phyloP scores from a whole-genome alignment of 2,888 invertebrate species.

The Eurois occulta region DNA sequence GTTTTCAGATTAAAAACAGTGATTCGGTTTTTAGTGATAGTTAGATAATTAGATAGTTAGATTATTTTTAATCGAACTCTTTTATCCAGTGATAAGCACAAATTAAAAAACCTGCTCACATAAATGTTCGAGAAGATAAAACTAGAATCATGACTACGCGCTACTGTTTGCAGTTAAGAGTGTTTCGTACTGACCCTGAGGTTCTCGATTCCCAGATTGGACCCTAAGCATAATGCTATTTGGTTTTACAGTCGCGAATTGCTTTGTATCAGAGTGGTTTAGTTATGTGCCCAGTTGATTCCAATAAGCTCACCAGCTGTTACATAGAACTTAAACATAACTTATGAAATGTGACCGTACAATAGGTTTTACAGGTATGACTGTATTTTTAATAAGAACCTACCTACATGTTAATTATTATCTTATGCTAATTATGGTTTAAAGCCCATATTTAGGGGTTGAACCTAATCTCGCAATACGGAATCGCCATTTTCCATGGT shows the following conservation, averaged over 20 bases:
- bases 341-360: not conserved
- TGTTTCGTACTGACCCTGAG: not conserved
- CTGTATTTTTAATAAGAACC: too few species aligned
- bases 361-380: not conserved
- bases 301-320: too few species aligned
- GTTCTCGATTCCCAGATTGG: not conserved
- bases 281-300: not conserved
- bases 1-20: constrained; percentile 37
- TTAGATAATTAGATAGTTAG: constrained; percentile 10
- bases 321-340: not conserved
- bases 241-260: not conserved
- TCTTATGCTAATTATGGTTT: too few species aligned
- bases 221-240: not conserved
- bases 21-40: constrained; percentile 19
- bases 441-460: too few species aligned
- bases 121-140: not conserved
- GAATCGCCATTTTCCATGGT: too few species aligned
- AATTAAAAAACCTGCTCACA: not conserved
- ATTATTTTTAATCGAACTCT: constrained; percentile 10
- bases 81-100: constrained; percentile 1
- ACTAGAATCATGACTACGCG: not conserved
- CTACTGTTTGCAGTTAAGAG: not conserved
- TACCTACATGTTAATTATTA: too few species aligned
- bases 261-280: not conserved
- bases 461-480: too few species aligned